Conservation (phyloP, 2,113 vertebrate species). For the Gopherus flavomarginatus region DNA sequence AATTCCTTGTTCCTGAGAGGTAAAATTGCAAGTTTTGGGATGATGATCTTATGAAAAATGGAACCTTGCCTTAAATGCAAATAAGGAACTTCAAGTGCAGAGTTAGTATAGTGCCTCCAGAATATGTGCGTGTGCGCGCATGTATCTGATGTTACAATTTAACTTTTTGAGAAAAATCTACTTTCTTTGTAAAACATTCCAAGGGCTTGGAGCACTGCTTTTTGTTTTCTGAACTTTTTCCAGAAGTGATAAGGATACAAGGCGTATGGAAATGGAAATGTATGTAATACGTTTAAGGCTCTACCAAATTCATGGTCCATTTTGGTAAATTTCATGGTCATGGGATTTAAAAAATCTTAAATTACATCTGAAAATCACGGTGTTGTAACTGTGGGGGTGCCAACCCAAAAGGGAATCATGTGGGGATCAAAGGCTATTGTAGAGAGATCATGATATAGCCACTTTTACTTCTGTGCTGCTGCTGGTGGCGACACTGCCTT, state of each 20-base stretch:
- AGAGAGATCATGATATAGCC: no score
- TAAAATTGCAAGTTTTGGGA: not conserved
- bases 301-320: no score
- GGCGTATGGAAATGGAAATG: not conserved
- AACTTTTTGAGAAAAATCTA: not conserved
- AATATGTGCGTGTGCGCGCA: not conserved
- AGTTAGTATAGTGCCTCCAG: not conserved
- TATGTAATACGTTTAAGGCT: not conserved
- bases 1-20: not conserved
- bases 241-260: not conserved
- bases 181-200: not conserved
- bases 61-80: not conserved
- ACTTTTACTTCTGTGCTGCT: no score
- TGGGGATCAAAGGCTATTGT: no score
- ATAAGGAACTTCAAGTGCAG: not conserved
- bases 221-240: not conserved
- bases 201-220: not conserved
- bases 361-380: no score
- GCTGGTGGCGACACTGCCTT: no score
- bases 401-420: no score
- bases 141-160: not conserved
- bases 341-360: no score
- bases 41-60: not conserved
- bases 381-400: no score
- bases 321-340: no score